Conservation (phyloP, 2,888 invertebrate species). For the Lithophane semibrunnea region DNA sequence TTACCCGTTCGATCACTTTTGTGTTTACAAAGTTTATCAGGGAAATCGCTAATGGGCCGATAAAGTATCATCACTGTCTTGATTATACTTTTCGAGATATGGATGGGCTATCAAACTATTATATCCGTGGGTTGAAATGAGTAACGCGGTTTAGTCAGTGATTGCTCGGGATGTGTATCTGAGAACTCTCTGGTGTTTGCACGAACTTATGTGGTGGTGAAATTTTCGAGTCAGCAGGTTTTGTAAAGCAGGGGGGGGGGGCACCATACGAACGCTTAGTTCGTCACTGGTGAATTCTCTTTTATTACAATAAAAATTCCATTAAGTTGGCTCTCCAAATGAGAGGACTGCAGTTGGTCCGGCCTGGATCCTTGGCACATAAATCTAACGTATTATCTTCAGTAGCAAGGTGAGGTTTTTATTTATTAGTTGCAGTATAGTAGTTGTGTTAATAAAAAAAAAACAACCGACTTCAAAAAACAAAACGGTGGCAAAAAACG, state of each 20-base stretch:
- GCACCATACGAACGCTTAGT: not conserved
- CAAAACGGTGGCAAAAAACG: too few relatives aligned
- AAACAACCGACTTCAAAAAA: too few relatives aligned
- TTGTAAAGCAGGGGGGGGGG: not conserved
- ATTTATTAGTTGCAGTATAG: not conserved
- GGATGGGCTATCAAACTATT: slow-evolving; percentile 51
- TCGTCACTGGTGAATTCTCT: not conserved
- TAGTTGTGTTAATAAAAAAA: not conserved
- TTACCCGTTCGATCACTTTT: slow-evolving; percentile 78
- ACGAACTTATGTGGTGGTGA: not conserved
- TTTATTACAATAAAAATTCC: not conserved
- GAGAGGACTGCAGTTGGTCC: slow-evolving; percentile 67
- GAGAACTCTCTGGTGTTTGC: slow-evolving; percentile 1
- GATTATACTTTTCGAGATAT: slow-evolving; percentile 75
- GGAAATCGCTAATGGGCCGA: slow-evolving; percentile 80
- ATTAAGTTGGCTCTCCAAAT: slow-evolving; percentile 13
- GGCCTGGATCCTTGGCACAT: slow-evolving; percentile 55
- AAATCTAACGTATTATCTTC: slow-evolving; percentile 69
- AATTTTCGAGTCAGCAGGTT: not conserved
- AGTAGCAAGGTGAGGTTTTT: slow-evolving; percentile 70
- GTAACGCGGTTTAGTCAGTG: slow-evolving; percentile 34
- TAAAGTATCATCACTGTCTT: slow-evolving; percentile 79
- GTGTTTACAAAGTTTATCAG: slow-evolving; percentile 81
- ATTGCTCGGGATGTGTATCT: slow-evolving; percentile 15
- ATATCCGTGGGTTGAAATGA: slow-evolving; percentile 41